Conservation (phyloP, 2,888 invertebrate species). For the Drosophila suboccidentalis region DNA sequence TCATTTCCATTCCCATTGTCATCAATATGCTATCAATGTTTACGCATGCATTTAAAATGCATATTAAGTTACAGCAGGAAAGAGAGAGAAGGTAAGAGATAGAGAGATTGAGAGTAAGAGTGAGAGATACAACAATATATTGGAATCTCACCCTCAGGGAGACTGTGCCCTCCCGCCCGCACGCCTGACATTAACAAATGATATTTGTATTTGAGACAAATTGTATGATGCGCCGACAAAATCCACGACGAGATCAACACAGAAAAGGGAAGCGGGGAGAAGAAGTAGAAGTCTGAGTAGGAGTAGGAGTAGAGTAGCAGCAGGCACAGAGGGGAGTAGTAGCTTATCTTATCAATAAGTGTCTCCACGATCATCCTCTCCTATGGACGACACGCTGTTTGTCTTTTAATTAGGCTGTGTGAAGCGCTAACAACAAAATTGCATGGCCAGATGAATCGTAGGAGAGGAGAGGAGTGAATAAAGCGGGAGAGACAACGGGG, state of each 20-base stretch:
- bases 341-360: constrained; percentile 61
- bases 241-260: constrained; percentile 23
- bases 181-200: constrained; percentile 78
- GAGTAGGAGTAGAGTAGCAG: background rate
- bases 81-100: background rate
- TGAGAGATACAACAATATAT: constrained; percentile 3
- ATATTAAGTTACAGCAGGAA: constrained; percentile 64
- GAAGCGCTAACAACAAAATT: constrained; percentile 63
- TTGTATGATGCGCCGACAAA: constrained; percentile 71
- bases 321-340: background rate
- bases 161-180: constrained; percentile 48
- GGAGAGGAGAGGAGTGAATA: constrained; percentile 3
- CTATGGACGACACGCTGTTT: constrained; percentile 62
- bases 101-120: background rate
- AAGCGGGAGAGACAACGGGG: constrained; percentile 6
- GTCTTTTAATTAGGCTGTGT: constrained; percentile 77
- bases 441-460: constrained; percentile 33
- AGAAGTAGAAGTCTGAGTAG: background rate
- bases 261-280: background rate
- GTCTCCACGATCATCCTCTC: constrained; percentile 36
- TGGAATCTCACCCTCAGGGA: constrained; percentile 35
- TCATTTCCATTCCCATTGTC: constrained; percentile 53
- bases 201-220: constrained; percentile 82
- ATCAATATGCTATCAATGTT: constrained; percentile 79
- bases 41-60: constrained; percentile 75